Conservation (phyloP, 2,888 invertebrate species). For the Craniophora ligustri region DNA sequence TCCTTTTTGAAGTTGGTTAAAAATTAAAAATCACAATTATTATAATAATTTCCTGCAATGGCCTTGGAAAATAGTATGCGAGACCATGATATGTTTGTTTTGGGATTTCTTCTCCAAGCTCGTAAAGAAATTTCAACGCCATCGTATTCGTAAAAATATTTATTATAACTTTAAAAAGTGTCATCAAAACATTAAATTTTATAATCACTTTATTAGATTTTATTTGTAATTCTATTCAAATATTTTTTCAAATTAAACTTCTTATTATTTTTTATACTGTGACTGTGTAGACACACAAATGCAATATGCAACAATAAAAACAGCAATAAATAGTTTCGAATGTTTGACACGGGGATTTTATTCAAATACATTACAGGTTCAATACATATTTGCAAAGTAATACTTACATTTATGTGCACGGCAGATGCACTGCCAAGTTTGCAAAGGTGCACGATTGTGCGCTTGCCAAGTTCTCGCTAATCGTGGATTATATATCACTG, state of each 20-base stretch:
- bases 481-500: constrained; percentile 31
- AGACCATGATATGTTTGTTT: too few species aligned
- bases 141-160: too few species aligned
- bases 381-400: constrained; percentile 10
- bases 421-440: constrained; percentile 34
- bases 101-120: too few species aligned
- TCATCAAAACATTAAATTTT: too few species aligned
- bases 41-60: too few species aligned
- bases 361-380: constrained; percentile 23
- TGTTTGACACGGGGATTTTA: constrained; percentile 20
- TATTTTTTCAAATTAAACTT: constrained; percentile 10
- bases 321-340: constrained; percentile 15
- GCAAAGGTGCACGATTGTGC: constrained; percentile 15
- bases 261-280: not conserved
- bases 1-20: too few species aligned
- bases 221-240: not conserved
- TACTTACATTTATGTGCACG: constrained; percentile 4
- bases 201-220: too few species aligned
- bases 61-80: too few species aligned
- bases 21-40: too few species aligned
- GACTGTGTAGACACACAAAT: not conserved
- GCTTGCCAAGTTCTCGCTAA: constrained; percentile 34
- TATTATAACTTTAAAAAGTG: too few species aligned
- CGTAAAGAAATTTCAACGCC: too few species aligned
- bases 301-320: constrained; percentile 18